These are phyloP conservation scores for Luidia sarsii DNA, from an alignment of 53 echinoderm and acorn worm genomes.

Conservation along the genomic window DNA sequence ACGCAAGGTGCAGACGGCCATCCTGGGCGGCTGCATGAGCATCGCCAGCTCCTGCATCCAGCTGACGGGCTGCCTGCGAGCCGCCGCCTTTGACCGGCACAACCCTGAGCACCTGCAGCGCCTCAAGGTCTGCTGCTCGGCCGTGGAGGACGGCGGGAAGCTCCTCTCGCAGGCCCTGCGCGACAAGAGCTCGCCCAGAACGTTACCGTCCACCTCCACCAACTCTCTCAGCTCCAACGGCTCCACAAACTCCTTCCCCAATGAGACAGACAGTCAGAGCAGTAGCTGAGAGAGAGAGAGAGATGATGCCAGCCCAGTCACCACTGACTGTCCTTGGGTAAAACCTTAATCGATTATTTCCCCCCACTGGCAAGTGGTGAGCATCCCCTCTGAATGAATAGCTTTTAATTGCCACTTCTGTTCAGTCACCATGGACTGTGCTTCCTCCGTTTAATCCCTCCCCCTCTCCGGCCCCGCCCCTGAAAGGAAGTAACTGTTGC, in stretches of 20 bases:
- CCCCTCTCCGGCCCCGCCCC: too few relatives aligned
- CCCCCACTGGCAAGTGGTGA: not conserved
- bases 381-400: not conserved
- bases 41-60: slow-evolving; percentile 92
- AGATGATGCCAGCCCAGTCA: not conserved
- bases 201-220: slow-evolving; percentile 76
- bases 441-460: too few relatives aligned
- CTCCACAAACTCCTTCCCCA: slow-evolving; percentile 46
- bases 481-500: too few relatives aligned
- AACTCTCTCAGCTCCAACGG: slow-evolving; percentile 53
- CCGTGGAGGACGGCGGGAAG: slow-evolving; percentile 85
- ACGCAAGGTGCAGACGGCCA: slow-evolving; percentile 78
- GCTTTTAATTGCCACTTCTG: too few relatives aligned
- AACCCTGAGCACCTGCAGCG: slow-evolving; percentile 70
- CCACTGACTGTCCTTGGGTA: not conserved
- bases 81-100: slow-evolving; percentile 71
- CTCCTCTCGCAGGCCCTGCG: slow-evolving; percentile 83
- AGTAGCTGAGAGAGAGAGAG: slow-evolving; percentile 39
- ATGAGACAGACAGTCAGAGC: slow-evolving; percentile 28
- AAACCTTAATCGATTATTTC: slow-evolving; percentile 26
- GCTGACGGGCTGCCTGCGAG: slow-evolving; percentile 71
- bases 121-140: slow-evolving; percentile 72
- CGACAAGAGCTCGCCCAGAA: slow-evolving; percentile 83
- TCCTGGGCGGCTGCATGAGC: slow-evolving; percentile 94
- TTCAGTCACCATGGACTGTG: too few relatives aligned